Conservation (phyloP, 2,888 invertebrate species). For the Polydrusus cervinus region DNA sequence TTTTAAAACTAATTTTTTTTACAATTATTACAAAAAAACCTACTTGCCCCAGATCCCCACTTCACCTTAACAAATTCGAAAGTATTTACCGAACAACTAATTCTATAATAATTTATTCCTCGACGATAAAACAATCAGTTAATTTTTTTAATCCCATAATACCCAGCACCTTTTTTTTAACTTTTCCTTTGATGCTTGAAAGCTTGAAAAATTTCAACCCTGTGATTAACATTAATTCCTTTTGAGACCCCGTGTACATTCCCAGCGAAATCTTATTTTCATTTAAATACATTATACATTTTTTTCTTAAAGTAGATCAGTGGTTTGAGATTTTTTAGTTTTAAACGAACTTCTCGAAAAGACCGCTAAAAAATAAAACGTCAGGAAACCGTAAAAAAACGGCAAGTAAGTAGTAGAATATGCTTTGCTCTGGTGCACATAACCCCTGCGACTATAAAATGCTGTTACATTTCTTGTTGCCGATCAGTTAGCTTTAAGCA, state of each 20-base stretch:
- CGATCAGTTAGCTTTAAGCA: conserved; percentile 51
- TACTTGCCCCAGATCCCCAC: no score
- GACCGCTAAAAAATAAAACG: conserved; percentile 39
- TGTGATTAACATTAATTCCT: neutral
- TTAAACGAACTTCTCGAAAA: conserved; percentile 22
- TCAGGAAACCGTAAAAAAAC: conserved; percentile 37
- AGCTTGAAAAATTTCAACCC: no score
- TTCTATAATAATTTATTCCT: no score
- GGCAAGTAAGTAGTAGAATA: conserved; percentile 37
- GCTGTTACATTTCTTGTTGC: conserved; percentile 52
- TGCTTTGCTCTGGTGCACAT: conserved; percentile 53
- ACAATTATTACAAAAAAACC: no score
- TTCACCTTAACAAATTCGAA: no score
- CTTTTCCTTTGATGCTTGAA: no score
- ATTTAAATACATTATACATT: conserved; percentile 8
- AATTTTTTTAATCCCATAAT: no score
- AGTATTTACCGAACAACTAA: no score
- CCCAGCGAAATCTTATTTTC: neutral
- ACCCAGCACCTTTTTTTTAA: no score
- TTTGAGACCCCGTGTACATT: neutral
- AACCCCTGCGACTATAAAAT: conserved; percentile 54
- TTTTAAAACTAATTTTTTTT: no score
- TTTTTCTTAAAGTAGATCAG: conserved; percentile 23
- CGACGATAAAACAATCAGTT: no score
- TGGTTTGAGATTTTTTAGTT: conserved; percentile 8